Evolutionary conservation across 2,888 invertebrate genomes (phyloP).

Genomic region (Neocrepidodera transversa): DNA sequence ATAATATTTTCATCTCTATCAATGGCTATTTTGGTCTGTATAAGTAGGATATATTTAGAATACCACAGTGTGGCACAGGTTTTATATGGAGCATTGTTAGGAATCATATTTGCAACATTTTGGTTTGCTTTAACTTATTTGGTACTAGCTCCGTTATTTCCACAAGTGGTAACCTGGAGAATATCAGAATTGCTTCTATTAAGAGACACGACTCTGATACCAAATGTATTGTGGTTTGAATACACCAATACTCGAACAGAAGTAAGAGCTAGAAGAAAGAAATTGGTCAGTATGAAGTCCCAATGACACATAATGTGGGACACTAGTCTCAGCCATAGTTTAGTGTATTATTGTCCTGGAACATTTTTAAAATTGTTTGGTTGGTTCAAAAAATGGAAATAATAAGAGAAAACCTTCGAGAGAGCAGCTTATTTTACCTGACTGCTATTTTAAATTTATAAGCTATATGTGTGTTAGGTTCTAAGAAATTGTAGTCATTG

Average conservation of each 20-base stretch:
- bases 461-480: conserved; percentile 26
- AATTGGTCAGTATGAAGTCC: conserved; percentile 80
- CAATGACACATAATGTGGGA: conserved; percentile 76
- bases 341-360: conserved; percentile 37
- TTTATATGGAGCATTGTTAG: conserved; percentile 77
- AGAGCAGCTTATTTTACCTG: conserved; percentile 20
- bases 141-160: conserved; percentile 84
- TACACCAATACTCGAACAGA: conserved; percentile 88
- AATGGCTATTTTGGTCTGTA: conserved; percentile 69
- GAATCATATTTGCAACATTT: conserved; percentile 74
- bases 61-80: conserved; percentile 88
- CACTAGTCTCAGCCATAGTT: conserved; percentile 44
- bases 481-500: conserved; percentile 22
- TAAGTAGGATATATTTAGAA: conserved; percentile 81
- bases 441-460: conserved; percentile 27
- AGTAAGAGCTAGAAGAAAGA: conserved; percentile 78
- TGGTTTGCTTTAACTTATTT: conserved; percentile 86
- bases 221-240: conserved; percentile 93
- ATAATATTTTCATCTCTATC: conserved; percentile 69
- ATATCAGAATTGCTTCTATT: conserved; percentile 85
- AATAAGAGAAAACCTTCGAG: neutral
- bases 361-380: conserved; percentile 27
- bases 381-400: conserved; percentile 27
- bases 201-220: conserved; percentile 88
- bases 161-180: conserved; percentile 82